A percentile compares a stretch with the other conserved stretches of the same genome.
Conservation (phyloP, 1,140 invertebrate species). For the Hylaeus anthracinus region DNA sequence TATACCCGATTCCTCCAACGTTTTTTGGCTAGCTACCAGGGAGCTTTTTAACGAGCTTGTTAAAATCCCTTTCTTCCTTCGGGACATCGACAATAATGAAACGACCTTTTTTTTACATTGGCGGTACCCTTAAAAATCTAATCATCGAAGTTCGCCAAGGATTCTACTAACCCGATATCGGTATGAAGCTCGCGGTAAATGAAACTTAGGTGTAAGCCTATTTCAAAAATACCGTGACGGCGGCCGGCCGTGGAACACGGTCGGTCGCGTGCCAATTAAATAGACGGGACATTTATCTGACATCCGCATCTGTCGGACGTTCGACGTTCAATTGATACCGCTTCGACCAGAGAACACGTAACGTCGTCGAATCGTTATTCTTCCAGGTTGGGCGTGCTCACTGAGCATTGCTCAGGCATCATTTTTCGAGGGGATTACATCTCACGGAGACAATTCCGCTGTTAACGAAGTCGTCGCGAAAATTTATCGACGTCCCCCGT, state of each 20-base stretch:
- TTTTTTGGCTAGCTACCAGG: constrained; percentile 9
- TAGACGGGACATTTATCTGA: constrained; percentile 45
- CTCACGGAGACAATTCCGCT: constrained; percentile 1
- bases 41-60: constrained; percentile 12
- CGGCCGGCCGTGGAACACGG: constrained; percentile 22
- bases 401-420: neutral
- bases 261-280: constrained; percentile 60
- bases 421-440: constrained; percentile 19
- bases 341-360: constrained; percentile 4
- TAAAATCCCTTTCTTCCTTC: neutral
- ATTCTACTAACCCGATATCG: no score
- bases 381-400: neutral
- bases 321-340: constrained; percentile 45
- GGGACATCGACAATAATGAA: neutral
- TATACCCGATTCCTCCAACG: constrained; percentile 6
- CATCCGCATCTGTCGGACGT: constrained; percentile 17
- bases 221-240: constrained; percentile 56
- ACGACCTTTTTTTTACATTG: no score
- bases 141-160: no score
- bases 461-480: constrained; percentile 30
- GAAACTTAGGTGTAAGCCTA: constrained; percentile 54
- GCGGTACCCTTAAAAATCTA: no score
- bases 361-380: constrained; percentile 23
- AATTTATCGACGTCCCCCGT: constrained; percentile 12
- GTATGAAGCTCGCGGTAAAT: constrained; percentile 8